Percentiles rank a stretch among this genome's conserved stretches.
These are phyloP conservation scores for Pachliopta kotzebuea DNA, from an alignment of 2,888 invertebrate genomes.

Conservation along the genomic window DNA sequence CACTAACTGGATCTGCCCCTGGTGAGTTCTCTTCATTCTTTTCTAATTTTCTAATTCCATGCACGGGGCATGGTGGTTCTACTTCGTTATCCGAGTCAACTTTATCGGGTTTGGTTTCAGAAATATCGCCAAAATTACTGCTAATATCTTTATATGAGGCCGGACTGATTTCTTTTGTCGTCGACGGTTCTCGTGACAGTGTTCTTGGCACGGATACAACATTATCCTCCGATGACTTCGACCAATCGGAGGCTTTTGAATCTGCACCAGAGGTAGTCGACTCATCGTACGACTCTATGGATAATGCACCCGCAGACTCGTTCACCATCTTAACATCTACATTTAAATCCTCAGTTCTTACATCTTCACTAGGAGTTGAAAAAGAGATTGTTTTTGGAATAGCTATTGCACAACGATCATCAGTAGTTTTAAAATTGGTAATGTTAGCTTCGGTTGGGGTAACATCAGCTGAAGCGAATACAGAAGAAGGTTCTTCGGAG, in stretches of 20 bases:
- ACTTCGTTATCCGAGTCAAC: slow-evolving; percentile 26
- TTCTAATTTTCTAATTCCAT: slow-evolving; percentile 30
- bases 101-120: slow-evolving; percentile 39
- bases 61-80: slow-evolving; percentile 29
- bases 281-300: slow-evolving; percentile 43
- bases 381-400: slow-evolving; percentile 35
- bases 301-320: slow-evolving; percentile 33
- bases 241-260: slow-evolving; percentile 43
- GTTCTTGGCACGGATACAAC: slow-evolving; percentile 42
- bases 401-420: slow-evolving; percentile 35
- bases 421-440: slow-evolving; percentile 35
- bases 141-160: slow-evolving; percentile 48
- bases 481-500: slow-evolving; percentile 70
- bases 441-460: slow-evolving; percentile 62
- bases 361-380: slow-evolving; percentile 39
- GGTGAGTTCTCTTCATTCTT: slow-evolving; percentile 19
- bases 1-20: slow-evolving; percentile 61
- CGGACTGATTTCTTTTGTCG: slow-evolving; percentile 50
- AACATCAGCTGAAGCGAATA: slow-evolving; percentile 68
- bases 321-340: slow-evolving; percentile 40
- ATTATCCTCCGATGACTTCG: slow-evolving; percentile 46
- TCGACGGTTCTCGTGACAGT: slow-evolving; percentile 51
- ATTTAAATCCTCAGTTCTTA: slow-evolving; percentile 41
- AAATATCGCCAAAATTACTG: slow-evolving; percentile 48
- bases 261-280: slow-evolving; percentile 42